These are phyloP conservation scores for Podargus strigoides DNA, from an alignment of 2,797 vertebrate species.

Conservation along the genomic window DNA sequence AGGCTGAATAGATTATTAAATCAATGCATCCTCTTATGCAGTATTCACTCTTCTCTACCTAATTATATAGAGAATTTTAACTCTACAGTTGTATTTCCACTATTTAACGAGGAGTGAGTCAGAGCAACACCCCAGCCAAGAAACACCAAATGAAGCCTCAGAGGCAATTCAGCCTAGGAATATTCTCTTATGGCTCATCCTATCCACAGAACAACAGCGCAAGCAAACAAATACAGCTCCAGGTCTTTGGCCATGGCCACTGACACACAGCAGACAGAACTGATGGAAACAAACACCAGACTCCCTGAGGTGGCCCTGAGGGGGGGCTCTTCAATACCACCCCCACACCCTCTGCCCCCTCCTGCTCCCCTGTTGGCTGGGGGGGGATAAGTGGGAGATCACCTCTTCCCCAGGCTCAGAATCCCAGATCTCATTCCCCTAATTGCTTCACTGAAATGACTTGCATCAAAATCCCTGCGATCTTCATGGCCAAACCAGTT, in stretches of 20 bases:
- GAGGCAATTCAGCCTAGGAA: not conserved
- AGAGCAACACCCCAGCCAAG: not conserved
- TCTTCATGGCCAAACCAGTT: not conserved
- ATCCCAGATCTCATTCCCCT: not conserved
- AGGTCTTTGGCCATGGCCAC: not conserved
- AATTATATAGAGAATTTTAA: not conserved
- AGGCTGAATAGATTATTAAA: not conserved
- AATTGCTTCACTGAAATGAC: not conserved
- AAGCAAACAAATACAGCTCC: not conserved
- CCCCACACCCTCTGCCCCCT: not conserved
- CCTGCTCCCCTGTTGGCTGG: fast-evolving
- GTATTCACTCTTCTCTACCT: not conserved
- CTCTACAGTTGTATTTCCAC: not conserved
- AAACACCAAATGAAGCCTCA: not conserved
- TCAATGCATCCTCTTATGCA: not conserved
- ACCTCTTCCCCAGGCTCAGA: not conserved
- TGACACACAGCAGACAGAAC: not conserved
- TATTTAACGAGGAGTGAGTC: not conserved
- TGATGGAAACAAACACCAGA: fast-evolving
- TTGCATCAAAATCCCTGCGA: not conserved
- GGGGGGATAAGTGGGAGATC: too few relatives aligned
- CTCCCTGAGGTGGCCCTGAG: not conserved
- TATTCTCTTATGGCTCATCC: not conserved
- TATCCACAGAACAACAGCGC: not conserved
- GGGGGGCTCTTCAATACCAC: not conserved